A percentile compares a stretch with the other conserved stretches of the same genome.
Conservation (phyloP, 1,140 invertebrate species). For the Drosophila melanogaster region Release_6_plus_ISO1_MT NT_037436.4:6143001-6143500, state of each 20-base stretch:
- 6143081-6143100: slow-evolving; percentile 52
- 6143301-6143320: slow-evolving; percentile 26
- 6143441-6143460: not conserved
- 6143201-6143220: slow-evolving; percentile 17
- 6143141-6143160: slow-evolving; percentile 53
- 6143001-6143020: slow-evolving; percentile 45
- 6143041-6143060: slow-evolving; percentile 60
- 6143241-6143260: slow-evolving; percentile 51
- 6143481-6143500: slow-evolving; percentile 38
- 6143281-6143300: slow-evolving; percentile 25
- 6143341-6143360: slow-evolving; percentile 36
- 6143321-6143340: slow-evolving; percentile 39
- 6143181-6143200: slow-evolving; percentile 36
- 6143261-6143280: slow-evolving; percentile 42
- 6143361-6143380: slow-evolving; percentile 72
- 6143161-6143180: slow-evolving; percentile 59
- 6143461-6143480: slow-evolving; percentile 56
- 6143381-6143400: slow-evolving; percentile 59
- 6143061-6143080: slow-evolving; percentile 47
- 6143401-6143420: slow-evolving; percentile 62
- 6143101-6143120: slow-evolving; percentile 36
- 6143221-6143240: slow-evolving; percentile 47
- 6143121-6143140: slow-evolving; percentile 51
- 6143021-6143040: slow-evolving; percentile 67
- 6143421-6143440: slow-evolving; percentile 37